Conservation (phyloP, 2,113 vertebrate genomes). For the Paramormyrops kingsleyae region DNA sequence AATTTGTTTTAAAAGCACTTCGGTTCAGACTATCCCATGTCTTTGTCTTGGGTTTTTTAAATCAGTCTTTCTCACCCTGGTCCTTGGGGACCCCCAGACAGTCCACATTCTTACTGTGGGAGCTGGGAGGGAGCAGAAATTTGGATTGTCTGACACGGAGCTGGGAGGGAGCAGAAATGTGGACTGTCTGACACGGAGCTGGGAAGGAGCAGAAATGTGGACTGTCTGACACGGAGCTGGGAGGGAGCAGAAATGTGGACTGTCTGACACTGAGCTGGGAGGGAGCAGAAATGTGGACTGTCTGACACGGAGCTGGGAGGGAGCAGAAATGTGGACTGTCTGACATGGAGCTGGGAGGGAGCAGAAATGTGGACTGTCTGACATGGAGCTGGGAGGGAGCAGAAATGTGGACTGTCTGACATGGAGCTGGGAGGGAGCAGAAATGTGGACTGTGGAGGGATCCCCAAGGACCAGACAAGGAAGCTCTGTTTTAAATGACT, state of each 20-base stretch:
- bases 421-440: not conserved
- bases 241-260: not conserved
- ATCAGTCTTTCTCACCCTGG: not conserved
- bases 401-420: not conserved
- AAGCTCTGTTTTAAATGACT: not conserved
- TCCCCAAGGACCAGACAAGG: not conserved
- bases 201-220: not conserved
- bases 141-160: not conserved
- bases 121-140: not conserved
- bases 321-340: not conserved
- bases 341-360: not conserved
- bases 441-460: not conserved
- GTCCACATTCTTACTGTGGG: not conserved
- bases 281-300: not conserved
- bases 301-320: not conserved
- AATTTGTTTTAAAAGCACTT: not conserved
- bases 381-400: not conserved
- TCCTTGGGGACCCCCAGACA: not conserved
- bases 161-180: not conserved
- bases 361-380: not conserved
- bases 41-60: not conserved
- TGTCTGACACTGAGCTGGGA: not conserved
- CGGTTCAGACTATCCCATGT: not conserved
- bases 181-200: not conserved
- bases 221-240: not conserved